phyloP scores from a whole-genome alignment of 2,888 invertebrate species.

The Chymomyza caudatula region DNA sequence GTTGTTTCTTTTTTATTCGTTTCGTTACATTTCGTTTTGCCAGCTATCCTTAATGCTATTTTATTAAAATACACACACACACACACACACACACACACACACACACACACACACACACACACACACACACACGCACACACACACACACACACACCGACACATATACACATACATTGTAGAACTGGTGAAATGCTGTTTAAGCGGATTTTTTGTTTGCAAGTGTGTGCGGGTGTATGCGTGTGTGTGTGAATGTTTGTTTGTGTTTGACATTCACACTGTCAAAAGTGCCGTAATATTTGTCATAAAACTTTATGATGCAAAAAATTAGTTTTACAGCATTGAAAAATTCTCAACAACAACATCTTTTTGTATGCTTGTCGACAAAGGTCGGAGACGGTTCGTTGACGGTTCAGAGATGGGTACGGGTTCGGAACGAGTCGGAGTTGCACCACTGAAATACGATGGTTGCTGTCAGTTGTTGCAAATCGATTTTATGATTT shows the following conservation, averaged over 20 bases:
- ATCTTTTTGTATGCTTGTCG: neutral
- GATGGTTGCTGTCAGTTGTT: neutral
- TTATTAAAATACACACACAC: slow-evolving; percentile 33
- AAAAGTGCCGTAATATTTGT: slow-evolving; percentile 63
- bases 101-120: slow-evolving; percentile 11
- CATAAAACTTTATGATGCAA: slow-evolving; percentile 67
- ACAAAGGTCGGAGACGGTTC: neutral
- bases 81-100: slow-evolving; percentile 3
- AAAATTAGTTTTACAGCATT: slow-evolving; percentile 67
- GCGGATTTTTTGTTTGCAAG: slow-evolving; percentile 1
- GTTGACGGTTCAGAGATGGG: neutral
- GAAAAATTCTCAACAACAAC: slow-evolving; percentile 24
- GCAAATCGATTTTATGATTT: slow-evolving; percentile 48
- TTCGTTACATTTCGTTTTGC: slow-evolving; percentile 25
- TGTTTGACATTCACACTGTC: slow-evolving; percentile 57
- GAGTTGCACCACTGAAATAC: neutral
- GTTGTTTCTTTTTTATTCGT: slow-evolving; percentile 23
- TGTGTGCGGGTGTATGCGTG: slow-evolving; percentile 1
- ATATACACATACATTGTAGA: neutral
- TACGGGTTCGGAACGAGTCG: too few relatives aligned
- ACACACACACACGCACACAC: slow-evolving; percentile 15
- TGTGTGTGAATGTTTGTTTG: slow-evolving; percentile 26
- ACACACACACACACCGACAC: slow-evolving; percentile 8
- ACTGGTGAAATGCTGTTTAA: slow-evolving; percentile 9
- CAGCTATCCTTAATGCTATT: slow-evolving; percentile 40